Base-by-base conservation (phyloP, 2,797 vertebrate genomes). In the Prionace glauca region DNA sequence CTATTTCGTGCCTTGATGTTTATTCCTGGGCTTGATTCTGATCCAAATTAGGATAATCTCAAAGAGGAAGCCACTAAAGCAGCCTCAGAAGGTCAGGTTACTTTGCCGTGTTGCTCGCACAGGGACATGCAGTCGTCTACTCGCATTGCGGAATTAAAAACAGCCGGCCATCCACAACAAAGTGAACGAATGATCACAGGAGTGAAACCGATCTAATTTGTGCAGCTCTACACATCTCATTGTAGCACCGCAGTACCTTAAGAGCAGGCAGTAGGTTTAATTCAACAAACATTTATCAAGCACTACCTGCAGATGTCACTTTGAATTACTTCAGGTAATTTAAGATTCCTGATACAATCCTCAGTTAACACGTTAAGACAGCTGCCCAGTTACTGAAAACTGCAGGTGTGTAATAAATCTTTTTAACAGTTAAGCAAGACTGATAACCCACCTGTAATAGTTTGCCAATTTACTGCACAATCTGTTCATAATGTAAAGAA, bases 191-290 rank as follows among this genome's bases (percentile, higher is more conserved):
- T 92, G 41, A 92, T 92, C 90, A 92, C 90, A 69, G 62, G 20
- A 92, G 65, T 92, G 62, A 92, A 92, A 41, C 90, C 71, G 8
- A 74, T 94, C 71, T 74, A 94, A 94, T 95, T 72, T 95, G 71
- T 95, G 41, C 29, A 77, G 26, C 71, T 95, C 50, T 41, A 95
- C 20, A 26, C 69, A 94, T 94, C 69, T 50, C 69, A 74, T 56
- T 72, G 69, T 71, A 95, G 41, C 93, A 7, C 95, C 69, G 60
- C 0, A 7, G 94, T 91, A 95, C 79, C 96, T 95, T 2, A 72
- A 84, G 95, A 96, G 96, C 65, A 96, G 62, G 95, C 96, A 95
- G 91, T 90, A 65, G 96, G 96, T 93, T 96, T 95, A 94, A 96
- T 95, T 96, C 93, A 87, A 62, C 95, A 95, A 96, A 95, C 45